Base-by-base conservation (phyloP, 2,113 vertebrate species). In the Chlorodrepanis virens region DNA sequence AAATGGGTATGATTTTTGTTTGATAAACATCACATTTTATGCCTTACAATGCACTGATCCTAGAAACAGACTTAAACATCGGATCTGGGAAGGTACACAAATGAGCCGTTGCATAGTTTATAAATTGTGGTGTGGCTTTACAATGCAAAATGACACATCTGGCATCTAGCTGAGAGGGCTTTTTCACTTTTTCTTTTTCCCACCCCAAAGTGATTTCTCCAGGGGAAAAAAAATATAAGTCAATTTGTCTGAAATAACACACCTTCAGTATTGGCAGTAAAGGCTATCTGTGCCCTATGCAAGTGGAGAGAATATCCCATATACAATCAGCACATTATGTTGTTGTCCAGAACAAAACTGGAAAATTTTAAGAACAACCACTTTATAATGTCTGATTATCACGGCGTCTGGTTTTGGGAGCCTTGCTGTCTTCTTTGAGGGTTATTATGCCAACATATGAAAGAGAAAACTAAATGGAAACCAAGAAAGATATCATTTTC, bases 401-500 rank as follows among this genome's bases (percentile, higher is more conserved):
- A 67, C 2, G 0, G 69, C 13, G 63, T 75, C 90, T 96, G 83
- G 42, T 63, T 74, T 63, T 8, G 67, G 68, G 64, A 93, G 82
- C 67, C 68, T 90, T 15, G 0, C 54, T 85, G 60, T 83, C 59
- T 81, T 90, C 92, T 77, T 49, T 56, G 56, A 59, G 52, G 53
- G 21, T 81, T 86, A 40, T 44, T 93, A 77, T 90, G 44, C 75
- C 76, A 92, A 39, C 72, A 6, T 79, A 61, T 12, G 39, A 88
- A 82, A 84, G 67, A 68, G 57, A 78, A 91, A 80, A 83, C 56
- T 86, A 75, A 90, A 81, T 83, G 57, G 60, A 81, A 94, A 89
- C 68, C 56, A 83, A 85, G 79, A 93, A 90, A 93, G 82, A 79
- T 90, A 93, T 56, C 10, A 85, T 94, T 96, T 93, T 85, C 87